Conservation (phyloP, 2,888 invertebrate genomes). For the Parasteatoda lunata region DNA sequence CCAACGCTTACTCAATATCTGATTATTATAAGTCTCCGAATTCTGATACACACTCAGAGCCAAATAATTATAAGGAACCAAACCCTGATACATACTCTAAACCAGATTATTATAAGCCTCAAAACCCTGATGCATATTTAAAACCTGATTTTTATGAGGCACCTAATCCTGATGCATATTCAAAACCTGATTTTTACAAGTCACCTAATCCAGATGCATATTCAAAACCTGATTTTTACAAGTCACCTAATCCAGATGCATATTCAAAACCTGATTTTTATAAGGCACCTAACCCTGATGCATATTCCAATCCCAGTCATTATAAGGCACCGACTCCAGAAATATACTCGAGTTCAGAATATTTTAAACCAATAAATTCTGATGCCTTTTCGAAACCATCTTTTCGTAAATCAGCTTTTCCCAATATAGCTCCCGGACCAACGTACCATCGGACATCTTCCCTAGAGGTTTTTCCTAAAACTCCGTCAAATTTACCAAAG, state of each 20-base stretch:
- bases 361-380: not conserved
- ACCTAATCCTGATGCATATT: too few species aligned
- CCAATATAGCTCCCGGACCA: not conserved
- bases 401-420: too few species aligned
- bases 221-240: not conserved
- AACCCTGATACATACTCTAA: too few species aligned
- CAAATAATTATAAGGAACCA: too few species aligned
- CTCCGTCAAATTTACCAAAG: conserved; percentile 4
- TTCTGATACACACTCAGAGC: too few species aligned
- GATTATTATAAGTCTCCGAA: too few species aligned
- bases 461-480: not conserved
- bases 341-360: not conserved
- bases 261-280: not conserved
- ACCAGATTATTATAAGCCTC: too few species aligned
- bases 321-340: not conserved
- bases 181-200: too few species aligned
- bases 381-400: too few species aligned
- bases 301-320: not conserved
- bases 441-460: not conserved
- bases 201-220: not conserved
- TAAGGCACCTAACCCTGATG: not conserved
- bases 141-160: too few species aligned
- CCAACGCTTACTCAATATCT: too few species aligned
- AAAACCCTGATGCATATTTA: too few species aligned
- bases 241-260: not conserved